Conservation (phyloP, 2,113 vertebrate species). For the Tenebrosternarchus preto region DNA sequence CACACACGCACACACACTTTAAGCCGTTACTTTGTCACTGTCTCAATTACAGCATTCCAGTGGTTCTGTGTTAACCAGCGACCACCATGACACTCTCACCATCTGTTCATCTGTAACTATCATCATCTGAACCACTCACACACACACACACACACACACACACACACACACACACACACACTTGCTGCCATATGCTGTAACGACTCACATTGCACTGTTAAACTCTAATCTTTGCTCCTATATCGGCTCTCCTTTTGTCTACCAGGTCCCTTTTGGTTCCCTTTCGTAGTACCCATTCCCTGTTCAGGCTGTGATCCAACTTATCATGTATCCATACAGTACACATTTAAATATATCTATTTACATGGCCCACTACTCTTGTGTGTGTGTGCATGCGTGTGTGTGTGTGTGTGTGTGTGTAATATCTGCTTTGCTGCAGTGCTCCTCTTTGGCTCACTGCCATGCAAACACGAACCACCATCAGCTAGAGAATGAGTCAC, state of each 20-base stretch:
- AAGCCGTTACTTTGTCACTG: slow-evolving; percentile 34
- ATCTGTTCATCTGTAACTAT: slow-evolving; percentile 47
- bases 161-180: slow-evolving; percentile 16
- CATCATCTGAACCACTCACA: slow-evolving; percentile 22
- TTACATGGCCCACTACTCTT: neutral
- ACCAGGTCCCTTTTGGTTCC: neutral
- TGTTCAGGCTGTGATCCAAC: neutral
- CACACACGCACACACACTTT: slow-evolving; percentile 38
- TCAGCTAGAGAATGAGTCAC: slow-evolving; percentile 39
- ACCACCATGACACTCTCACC: slow-evolving; percentile 44
- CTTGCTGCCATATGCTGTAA: slow-evolving; percentile 29
- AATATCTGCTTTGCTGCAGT: slow-evolving; percentile 46
- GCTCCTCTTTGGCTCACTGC: slow-evolving; percentile 48
- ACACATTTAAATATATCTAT: neutral
- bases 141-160: slow-evolving; percentile 44
- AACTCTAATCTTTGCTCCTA: neutral
- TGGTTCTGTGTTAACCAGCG: slow-evolving; percentile 32
- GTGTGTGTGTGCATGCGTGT: slow-evolving; percentile 12
- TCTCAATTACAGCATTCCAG: slow-evolving; percentile 49
- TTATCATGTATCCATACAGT: neutral
- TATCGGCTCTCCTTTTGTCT: neutral
- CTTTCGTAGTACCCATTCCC: neutral
- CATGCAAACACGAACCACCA: slow-evolving; percentile 56
- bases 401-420: slow-evolving; percentile 34
- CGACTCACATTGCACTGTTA: neutral